Evolutionary conservation across 1,140 invertebrate genomes (phyloP).

Genomic region (Scaptomyza graminum): DNA sequence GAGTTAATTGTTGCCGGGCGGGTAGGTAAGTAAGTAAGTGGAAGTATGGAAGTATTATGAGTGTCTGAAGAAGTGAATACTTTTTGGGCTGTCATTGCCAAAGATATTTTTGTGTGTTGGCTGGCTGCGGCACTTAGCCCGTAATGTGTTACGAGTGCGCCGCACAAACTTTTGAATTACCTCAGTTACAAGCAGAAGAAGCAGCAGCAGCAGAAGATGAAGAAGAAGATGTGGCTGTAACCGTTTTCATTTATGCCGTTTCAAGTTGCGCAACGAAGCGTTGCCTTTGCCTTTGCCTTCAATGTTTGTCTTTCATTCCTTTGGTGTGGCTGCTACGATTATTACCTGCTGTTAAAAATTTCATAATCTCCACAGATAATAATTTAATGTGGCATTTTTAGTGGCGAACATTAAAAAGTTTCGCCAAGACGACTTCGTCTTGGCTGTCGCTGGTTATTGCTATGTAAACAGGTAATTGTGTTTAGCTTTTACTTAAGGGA

Average conservation of each 20-base stretch:
- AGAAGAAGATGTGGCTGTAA: conserved; percentile 52
- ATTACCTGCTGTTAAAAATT: conserved; percentile 82
- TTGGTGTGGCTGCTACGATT: conserved; percentile 58
- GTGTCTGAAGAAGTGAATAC: conserved; percentile 68
- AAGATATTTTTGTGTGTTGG: conserved; percentile 37
- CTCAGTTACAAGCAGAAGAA: conserved; percentile 60
- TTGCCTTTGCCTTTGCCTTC: neutral
- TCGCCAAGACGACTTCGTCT: conserved; percentile 49
- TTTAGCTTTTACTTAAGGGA: conserved; percentile 5
- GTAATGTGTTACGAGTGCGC: conserved; percentile 58
- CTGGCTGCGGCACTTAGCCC: conserved; percentile 55
- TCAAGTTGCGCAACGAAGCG: conserved; percentile 77
- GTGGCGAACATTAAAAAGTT: conserved; percentile 77
- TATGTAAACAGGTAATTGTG: conserved; percentile 77
- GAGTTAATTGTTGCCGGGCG: conserved; percentile 65
- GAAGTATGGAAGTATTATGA: conserved; percentile 12
- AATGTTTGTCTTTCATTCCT: conserved; percentile 76
- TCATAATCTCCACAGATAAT: conserved; percentile 79
- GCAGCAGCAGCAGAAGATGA: conserved; percentile 13
- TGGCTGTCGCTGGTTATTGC: conserved; percentile 47
- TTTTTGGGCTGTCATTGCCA: conserved; percentile 64
- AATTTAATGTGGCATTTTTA: conserved; percentile 78
- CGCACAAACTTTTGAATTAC: conserved; percentile 79
- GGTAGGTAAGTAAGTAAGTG: neutral
- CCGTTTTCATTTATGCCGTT: conserved; percentile 78